Evolutionary conservation across 2,113 vertebrate genomes (phyloP).

Genomic region (Tupaia tana): DNA sequence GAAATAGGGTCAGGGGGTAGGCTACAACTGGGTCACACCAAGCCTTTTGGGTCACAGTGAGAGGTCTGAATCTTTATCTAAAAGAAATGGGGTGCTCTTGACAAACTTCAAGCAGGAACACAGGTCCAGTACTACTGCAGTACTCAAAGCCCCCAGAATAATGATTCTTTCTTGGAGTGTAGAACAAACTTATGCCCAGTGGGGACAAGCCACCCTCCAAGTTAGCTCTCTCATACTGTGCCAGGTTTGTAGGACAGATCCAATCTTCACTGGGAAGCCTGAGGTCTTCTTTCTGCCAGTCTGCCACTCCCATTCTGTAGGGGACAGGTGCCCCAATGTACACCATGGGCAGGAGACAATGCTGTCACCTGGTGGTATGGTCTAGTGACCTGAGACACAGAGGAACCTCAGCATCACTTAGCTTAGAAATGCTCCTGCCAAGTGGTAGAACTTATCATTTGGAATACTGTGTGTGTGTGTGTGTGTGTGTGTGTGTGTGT

Average conservation of each 20-base stretch:
- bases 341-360: neutral
- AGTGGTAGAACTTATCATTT: neutral
- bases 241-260: neutral
- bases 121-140: neutral
- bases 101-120: neutral
- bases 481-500: too few species aligned
- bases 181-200: neutral
- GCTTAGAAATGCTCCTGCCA: neutral
- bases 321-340: neutral
- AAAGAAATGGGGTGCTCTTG: neutral
- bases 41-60: neutral
- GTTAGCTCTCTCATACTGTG: neutral
- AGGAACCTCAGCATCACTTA: neutral
- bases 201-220: neutral
- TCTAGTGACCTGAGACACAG: neutral
- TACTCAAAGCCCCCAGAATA: neutral
- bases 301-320: neutral
- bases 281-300: neutral
- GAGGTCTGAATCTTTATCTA: neutral
- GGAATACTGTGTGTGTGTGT: neutral
- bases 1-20: neutral
- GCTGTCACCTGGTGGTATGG: neutral
- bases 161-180: neutral
- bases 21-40: neutral
- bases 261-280: neutral